These are phyloP conservation scores for Ctenochaetus hawaiiensis DNA, from an alignment of 2,797 vertebrate genomes.

Conservation along the genomic window DNA sequence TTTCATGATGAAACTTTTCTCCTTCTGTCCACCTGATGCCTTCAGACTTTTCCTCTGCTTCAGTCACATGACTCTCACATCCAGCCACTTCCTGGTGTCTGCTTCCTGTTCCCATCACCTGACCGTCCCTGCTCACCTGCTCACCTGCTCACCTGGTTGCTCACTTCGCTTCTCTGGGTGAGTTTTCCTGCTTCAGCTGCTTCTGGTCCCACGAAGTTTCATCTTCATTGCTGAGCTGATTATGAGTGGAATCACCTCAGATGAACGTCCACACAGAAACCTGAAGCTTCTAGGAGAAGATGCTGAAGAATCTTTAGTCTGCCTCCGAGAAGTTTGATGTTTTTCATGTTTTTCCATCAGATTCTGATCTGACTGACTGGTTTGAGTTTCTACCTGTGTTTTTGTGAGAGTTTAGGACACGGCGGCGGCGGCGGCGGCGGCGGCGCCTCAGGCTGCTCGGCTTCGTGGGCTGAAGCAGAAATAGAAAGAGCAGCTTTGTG, in stretches of 20 bases:
- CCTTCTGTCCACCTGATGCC: no score
- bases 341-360: background rate
- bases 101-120: no score
- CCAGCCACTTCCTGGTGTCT: no score
- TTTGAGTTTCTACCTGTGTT: background rate
- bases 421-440: no score
- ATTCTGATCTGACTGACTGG: background rate
- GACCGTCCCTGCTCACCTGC: no score
- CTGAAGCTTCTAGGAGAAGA: background rate
- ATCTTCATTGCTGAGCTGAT: background rate
- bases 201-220: no score
- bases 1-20: no score
- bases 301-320: background rate
- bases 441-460: background rate
- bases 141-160: no score
- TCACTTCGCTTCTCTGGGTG: no score
- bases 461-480: constrained; percentile 2
- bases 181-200: no score
- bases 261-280: background rate
- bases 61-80: no score
- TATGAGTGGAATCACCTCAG: background rate
- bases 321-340: background rate
- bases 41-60: no score
- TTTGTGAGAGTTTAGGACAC: background rate
- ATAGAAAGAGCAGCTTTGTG: constrained; percentile 20